phyloP scores from a whole-genome alignment of 2,797 vertebrate species.

The Apodemus agrarius region DNA sequence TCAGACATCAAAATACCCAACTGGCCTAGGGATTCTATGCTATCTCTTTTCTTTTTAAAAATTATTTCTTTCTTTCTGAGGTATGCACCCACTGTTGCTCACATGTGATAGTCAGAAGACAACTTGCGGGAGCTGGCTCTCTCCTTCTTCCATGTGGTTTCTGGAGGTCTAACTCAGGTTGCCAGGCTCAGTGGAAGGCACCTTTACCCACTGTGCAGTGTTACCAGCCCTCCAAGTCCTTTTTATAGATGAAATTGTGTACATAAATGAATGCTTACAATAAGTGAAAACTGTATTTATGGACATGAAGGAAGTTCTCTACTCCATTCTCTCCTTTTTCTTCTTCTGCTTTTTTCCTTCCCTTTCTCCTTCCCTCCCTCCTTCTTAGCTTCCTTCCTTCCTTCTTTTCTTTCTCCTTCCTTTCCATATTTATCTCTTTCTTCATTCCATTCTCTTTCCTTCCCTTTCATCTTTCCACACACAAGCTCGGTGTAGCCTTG shows the following conservation, averaged over 20 bases:
- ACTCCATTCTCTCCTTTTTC: too few relatives aligned
- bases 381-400: too few relatives aligned
- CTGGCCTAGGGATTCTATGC: not conserved
- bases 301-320: not conserved
- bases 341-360: not conserved
- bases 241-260: not conserved
- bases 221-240: not conserved
- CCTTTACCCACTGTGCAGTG: not conserved
- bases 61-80: not conserved
- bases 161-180: not conserved
- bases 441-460: too few relatives aligned
- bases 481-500: not conserved
- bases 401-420: not conserved
- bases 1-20: not conserved
- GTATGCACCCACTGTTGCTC: not conserved
- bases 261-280: too few relatives aligned
- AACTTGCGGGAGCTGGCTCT: not conserved
- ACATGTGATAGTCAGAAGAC: not conserved
- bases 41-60: not conserved
- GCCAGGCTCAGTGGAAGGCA: too few relatives aligned
- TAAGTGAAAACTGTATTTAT: not conserved
- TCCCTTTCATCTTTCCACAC: slow-evolving; percentile 1
- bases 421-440: not conserved
- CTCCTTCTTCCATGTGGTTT: not conserved
- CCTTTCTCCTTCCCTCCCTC: not conserved